Evolutionary conservation across 2,113 vertebrate genomes (phyloP), one percentile per base, ranked within the genome.

Genomic region (Psilopsiagon aurifrons): DNA sequence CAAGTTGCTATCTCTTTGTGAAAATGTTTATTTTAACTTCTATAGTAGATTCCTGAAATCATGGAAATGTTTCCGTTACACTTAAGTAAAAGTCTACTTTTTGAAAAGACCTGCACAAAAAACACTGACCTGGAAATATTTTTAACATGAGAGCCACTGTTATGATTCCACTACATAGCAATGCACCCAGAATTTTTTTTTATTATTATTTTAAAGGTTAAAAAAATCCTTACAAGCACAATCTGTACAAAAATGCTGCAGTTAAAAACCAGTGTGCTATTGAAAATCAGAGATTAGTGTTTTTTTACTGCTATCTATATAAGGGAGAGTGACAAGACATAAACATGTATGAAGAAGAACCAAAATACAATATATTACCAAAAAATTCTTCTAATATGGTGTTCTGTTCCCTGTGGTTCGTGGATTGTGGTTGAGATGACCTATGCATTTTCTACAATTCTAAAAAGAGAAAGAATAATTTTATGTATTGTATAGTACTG

Each of bases 11-110:
- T 88, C 86, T 95, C 69, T 90, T 73, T 1, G 28, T 74, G 83
- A 62, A 91, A 93, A 69, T 90, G 71, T 92, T 94, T 95, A 74
- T 86, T 92, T 95, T 95, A 94, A 90, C 86, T 87, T 93, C 79
- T 92, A n/a, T 20, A 80, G 75, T 46, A 66, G 41, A 70, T 55
- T 80, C 52, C 86, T 95, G 91, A 94, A 94, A 86, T 94, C 6
- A 95, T 35, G 79, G 88, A 95, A 96, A 94, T 94, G 51, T 88
- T 97, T 91, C 39, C 78, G 66, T 80, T 96, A 69, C n/a, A 49
- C 74, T 80, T 71, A 37, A 93, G 41, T 85, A 74, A 55, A 94
- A 86, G 74, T 37, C 70, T 64, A 0, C 81, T 83, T 93, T 86
- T 84, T 77, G 92, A 47, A 86, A 81, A 71, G 17, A 13, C 31